These are phyloP conservation scores for Puffinus mauretanicus DNA, from an alignment of 2,113 vertebrate species.

Conservation along the genomic window DNA sequence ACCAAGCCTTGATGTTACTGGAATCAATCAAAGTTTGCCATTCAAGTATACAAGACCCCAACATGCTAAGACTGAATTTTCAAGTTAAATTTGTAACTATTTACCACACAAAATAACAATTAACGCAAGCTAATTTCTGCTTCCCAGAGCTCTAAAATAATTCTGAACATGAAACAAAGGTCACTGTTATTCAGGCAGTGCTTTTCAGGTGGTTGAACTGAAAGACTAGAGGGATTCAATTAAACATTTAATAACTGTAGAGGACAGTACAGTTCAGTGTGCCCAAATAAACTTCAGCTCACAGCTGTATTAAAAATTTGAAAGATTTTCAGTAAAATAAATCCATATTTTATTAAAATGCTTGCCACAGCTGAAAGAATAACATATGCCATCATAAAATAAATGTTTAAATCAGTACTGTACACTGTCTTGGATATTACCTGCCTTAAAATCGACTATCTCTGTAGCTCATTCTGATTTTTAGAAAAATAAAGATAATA, in stretches of 20 bases:
- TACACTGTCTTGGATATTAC: not conserved
- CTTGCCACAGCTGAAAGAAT: conserved; percentile 8
- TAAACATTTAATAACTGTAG: not conserved
- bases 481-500: not conserved
- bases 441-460: not conserved
- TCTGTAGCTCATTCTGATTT: not conserved
- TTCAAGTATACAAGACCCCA: not conserved
- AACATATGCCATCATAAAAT: conserved; percentile 17
- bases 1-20: not conserved
- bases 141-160: not conserved
- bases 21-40: not conserved
- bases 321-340: conserved; percentile 44
- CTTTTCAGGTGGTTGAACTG: not conserved
- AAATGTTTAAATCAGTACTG: not conserved
- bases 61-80: not conserved
- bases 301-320: conserved; percentile 3
- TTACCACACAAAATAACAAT: not conserved
- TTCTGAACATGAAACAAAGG: not conserved
- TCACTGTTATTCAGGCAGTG: not conserved
- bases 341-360: conserved; percentile 50
- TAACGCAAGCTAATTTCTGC: not conserved
- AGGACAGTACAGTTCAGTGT: not conserved
- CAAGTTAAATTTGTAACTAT: not conserved
- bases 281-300: conserved; percentile 44
- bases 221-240: conserved; percentile 10